Evolutionary conservation across 2,113 vertebrate species (phyloP).

Genomic region (Thermophis baileyi): DNA sequence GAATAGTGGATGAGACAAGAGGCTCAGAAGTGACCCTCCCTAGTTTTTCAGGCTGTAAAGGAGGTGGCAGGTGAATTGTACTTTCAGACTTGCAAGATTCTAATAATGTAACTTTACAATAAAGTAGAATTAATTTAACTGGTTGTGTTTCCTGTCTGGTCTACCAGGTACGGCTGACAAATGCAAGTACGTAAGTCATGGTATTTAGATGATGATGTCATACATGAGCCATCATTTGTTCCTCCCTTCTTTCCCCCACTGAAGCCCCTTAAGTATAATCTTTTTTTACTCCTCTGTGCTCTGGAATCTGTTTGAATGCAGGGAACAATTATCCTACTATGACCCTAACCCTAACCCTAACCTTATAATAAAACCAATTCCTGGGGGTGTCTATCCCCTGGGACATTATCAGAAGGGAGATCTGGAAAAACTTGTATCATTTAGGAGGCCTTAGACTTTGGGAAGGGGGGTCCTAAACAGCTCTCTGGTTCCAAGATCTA

Average conservation of each 20-base stretch:
- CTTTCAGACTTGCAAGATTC: background rate
- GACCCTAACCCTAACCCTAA: too few relatives aligned
- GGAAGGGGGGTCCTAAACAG: constrained; percentile 12
- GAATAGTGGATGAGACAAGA: background rate
- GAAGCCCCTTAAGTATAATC: background rate
- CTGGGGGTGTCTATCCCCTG: background rate
- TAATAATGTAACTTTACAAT: background rate
- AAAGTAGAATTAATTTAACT: background rate
- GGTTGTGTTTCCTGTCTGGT: background rate
- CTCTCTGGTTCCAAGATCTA: background rate
- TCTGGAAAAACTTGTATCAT: constrained; percentile 5
- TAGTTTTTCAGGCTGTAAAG: background rate
- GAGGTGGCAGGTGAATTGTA: background rate
- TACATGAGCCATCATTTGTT: background rate
- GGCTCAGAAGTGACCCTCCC: background rate
- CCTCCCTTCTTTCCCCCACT: background rate
- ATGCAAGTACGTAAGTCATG: background rate
- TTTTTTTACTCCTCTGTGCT: background rate
- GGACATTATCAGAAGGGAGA: constrained; percentile 10
- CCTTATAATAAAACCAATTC: background rate
- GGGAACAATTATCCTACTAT: background rate
- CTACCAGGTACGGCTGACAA: background rate
- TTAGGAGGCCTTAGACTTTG: background rate
- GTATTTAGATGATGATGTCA: background rate
- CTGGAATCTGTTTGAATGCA: background rate